Conservation (phyloP, 1,140 invertebrate genomes). For the Riptortus pedestris region DNA sequence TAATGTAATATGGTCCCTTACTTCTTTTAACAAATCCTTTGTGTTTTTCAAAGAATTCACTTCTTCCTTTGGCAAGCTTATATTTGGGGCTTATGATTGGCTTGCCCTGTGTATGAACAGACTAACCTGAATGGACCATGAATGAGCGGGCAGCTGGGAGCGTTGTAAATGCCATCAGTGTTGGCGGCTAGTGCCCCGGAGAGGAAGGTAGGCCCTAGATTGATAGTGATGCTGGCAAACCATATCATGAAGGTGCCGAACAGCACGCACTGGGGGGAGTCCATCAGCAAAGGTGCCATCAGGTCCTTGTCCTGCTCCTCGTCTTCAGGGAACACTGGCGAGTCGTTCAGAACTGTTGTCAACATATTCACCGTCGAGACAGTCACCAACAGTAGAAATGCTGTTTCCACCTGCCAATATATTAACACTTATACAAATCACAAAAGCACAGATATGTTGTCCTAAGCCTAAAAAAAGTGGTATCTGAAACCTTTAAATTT, state of each 20-base stretch:
- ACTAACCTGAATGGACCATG: constrained; percentile 45
- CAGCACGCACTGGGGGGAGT: constrained; percentile 74
- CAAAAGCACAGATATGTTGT: neutral
- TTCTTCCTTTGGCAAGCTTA: no score
- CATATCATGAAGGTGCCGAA: constrained; percentile 89
- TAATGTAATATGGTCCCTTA: no score
- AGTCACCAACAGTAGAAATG: constrained; percentile 77
- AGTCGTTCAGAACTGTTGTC: constrained; percentile 79
- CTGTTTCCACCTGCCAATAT: constrained; percentile 70
- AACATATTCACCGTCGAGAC: constrained; percentile 85
- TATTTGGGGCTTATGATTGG: no score
- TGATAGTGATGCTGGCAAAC: constrained; percentile 82
- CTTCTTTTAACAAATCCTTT: no score
- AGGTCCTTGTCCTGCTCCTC: constrained; percentile 50
- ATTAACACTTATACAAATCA: constrained; percentile 53
- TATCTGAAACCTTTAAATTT: no score
- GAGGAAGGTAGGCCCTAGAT: constrained; percentile 80
- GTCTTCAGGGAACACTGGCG: constrained; percentile 64
- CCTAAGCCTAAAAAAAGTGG: no score
- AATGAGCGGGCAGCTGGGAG: constrained; percentile 71
- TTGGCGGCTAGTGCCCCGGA: constrained; percentile 75
- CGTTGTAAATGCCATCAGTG: constrained; percentile 58
- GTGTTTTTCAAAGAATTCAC: no score
- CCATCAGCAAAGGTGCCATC: constrained; percentile 58
- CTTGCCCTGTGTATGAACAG: no score